These are phyloP conservation scores for Macropus fuliginosus DNA, from an alignment of 2,797 vertebrate genomes.

Conservation along the genomic window DNA sequence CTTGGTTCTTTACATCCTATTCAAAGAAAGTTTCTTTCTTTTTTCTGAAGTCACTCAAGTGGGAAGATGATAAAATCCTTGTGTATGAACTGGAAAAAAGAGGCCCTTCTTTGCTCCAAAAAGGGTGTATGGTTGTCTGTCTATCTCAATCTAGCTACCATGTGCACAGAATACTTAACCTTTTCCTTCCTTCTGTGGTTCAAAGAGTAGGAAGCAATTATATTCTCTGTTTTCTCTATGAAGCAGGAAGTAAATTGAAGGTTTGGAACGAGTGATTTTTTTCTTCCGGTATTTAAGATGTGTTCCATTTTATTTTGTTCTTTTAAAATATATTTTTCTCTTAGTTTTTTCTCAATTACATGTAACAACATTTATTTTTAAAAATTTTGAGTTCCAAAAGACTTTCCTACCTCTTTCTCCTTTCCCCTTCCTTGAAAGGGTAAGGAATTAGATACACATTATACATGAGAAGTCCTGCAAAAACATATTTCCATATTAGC, in stretches of 20 bases:
- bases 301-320: not conserved
- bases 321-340: not conserved
- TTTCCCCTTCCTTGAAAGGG: not conserved
- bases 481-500: not conserved
- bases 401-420: not conserved
- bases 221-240: conserved; percentile 25
- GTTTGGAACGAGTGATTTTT: not conserved
- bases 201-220: fast-evolving
- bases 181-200: not conserved
- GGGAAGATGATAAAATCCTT: not conserved
- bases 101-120: not conserved
- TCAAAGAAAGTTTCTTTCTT: not conserved
- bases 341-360: not conserved
- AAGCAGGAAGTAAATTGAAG: not conserved
- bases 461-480: not conserved
- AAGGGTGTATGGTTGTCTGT: not conserved
- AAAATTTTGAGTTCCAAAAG: not conserved
- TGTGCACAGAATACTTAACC: not conserved
- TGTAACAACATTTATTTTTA: not conserved
- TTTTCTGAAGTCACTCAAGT: not conserved
- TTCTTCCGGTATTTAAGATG: not conserved
- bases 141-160: fast-evolving
- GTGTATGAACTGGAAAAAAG: not conserved
- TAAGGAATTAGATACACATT: not conserved
- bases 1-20: conserved; percentile 9